Conservation (phyloP, 2,797 vertebrate species). For the Craterocephalus amniculus region DNA sequence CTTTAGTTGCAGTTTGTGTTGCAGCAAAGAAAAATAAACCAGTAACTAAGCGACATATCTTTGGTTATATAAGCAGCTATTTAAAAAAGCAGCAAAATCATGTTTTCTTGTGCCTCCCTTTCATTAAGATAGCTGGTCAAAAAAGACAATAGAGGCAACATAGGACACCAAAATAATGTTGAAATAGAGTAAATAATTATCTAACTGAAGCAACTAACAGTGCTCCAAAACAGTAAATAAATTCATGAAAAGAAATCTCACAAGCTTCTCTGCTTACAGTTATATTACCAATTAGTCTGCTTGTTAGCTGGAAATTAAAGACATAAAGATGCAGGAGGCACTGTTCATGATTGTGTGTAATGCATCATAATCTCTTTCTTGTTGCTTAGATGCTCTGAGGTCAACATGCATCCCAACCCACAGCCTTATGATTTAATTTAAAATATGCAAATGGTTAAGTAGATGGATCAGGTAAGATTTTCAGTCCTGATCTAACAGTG, state of each 20-base stretch:
- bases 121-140: background rate
- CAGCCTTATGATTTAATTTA: background rate
- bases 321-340: conserved; percentile 15
- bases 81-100: conserved; percentile 1
- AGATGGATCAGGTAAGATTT: background rate
- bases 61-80: conserved; percentile 20
- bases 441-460: background rate
- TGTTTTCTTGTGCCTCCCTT: background rate
- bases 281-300: background rate
- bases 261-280: conserved; percentile 19
- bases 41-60: background rate
- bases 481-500: background rate
- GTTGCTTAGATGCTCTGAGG: background rate
- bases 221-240: background rate
- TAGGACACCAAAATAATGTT: background rate
- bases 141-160: background rate
- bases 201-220: background rate
- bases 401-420: conserved; percentile 9
- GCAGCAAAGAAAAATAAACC: background rate
- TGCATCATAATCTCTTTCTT: background rate
- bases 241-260: background rate
- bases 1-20: too few relatives aligned
- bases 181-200: background rate
- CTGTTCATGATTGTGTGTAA: conserved; percentile 8
- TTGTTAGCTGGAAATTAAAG: conserved; percentile 17